Percentiles rank a stretch among this genome's conserved stretches.
These are phyloP conservation scores for Paelopatides confundens DNA, from an alignment of 53 echinoderm and acorn worm genomes.

Conservation along the genomic window DNA sequence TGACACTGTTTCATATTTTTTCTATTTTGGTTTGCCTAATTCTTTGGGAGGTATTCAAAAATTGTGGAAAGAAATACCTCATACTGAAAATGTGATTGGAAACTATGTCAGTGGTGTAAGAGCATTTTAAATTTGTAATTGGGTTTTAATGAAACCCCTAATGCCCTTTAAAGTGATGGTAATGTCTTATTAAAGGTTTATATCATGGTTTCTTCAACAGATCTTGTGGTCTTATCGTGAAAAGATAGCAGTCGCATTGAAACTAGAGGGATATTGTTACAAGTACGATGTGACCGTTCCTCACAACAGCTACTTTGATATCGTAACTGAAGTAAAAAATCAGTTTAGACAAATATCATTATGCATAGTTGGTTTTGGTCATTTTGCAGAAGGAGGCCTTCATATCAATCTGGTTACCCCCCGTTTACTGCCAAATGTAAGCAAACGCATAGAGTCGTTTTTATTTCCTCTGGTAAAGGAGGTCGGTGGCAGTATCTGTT, in stretches of 20 bases:
- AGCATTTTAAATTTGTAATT: too few species aligned
- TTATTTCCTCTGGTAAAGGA: constrained; percentile 76
- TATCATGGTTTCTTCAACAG: constrained; percentile 42
- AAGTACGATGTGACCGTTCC: constrained; percentile 93
- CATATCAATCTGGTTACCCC: constrained; percentile 77
- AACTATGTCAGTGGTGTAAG: too few species aligned
- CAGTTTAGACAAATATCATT: constrained; percentile 56
- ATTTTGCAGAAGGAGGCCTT: constrained; percentile 90
- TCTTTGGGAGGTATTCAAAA: too few species aligned
- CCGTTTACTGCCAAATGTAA: constrained; percentile 42
- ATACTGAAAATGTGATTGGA: too few species aligned
- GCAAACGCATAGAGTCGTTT: constrained; percentile 70
- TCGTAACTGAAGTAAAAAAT: constrained; percentile 61
- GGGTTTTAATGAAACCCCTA: too few species aligned
- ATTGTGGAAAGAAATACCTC: too few species aligned
- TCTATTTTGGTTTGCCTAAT: too few species aligned
- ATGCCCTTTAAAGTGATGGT: too few species aligned
- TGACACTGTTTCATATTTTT: too few species aligned
- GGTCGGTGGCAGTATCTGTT: constrained; percentile 78
- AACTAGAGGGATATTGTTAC: constrained; percentile 67
- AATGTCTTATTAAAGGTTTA: background rate
- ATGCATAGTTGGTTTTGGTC: constrained; percentile 77
- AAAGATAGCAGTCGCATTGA: constrained; percentile 72
- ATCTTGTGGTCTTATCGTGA: constrained; percentile 82
- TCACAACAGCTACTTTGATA: constrained; percentile 59